These are phyloP conservation scores for Apotomis capreana DNA, from an alignment of 2,888 invertebrate genomes.

Conservation along the genomic window DNA sequence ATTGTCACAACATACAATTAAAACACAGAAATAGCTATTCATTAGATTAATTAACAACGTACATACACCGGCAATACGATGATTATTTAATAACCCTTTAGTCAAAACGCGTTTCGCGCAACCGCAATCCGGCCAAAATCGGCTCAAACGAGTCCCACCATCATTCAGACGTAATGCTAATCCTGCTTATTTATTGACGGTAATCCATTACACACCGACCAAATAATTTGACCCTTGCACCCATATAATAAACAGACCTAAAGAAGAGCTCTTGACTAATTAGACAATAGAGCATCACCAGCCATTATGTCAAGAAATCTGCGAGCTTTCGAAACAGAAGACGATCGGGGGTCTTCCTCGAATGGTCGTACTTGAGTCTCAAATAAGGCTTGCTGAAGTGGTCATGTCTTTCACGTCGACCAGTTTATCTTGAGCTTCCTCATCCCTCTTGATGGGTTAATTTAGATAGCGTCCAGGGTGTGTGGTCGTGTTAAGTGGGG, in stretches of 20 bases:
- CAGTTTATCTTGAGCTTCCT: conserved; percentile 58
- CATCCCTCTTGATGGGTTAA: conserved; percentile 56
- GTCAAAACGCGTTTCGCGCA: conserved; percentile 52
- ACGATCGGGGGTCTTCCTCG: conserved; percentile 49
- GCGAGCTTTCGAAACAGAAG: conserved; percentile 48
- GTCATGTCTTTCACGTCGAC: conserved; percentile 67
- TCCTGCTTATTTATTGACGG: conserved; percentile 75
- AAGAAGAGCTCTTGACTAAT: conserved; percentile 47
- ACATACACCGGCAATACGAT: conserved; percentile 17
- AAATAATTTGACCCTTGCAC: conserved; percentile 46
- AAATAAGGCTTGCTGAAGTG: conserved; percentile 73
- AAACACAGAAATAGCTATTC: background rate
- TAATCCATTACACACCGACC: conserved; percentile 68
- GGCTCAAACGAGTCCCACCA: conserved; percentile 64
- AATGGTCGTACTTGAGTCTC: conserved; percentile 61
- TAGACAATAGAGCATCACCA: conserved; percentile 48
- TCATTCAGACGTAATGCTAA: conserved; percentile 65
- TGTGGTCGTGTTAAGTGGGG: conserved; percentile 54
- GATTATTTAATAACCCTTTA: conserved; percentile 52
- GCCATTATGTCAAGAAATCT: conserved; percentile 53
- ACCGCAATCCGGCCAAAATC: conserved; percentile 70
- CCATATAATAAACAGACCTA: conserved; percentile 26
- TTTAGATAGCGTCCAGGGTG: conserved; percentile 57
- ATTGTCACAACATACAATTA: background rate
- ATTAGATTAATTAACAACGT: conserved; percentile 12